These are phyloP conservation scores for Aselliscus stoliczkanus DNA, from an alignment of 2,797 vertebrate species.

Conservation along the genomic window DNA sequence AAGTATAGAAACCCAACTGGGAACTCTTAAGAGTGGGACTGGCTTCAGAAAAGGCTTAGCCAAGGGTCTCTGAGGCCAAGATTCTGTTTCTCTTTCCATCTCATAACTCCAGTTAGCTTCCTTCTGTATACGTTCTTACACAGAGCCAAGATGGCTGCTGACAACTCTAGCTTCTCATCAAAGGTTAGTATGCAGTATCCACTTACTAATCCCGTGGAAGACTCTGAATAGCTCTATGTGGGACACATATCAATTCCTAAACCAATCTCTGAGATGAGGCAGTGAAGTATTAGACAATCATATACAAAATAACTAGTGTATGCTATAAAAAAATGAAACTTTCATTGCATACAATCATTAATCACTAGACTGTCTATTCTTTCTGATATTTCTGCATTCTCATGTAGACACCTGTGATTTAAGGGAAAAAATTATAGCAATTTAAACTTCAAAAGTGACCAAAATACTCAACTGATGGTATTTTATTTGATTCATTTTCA, in stretches of 20 bases:
- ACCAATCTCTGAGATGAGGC: background rate
- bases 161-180: background rate
- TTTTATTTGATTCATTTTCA: constrained; percentile 56
- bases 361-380: background rate
- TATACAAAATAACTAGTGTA: background rate
- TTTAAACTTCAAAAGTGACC: background rate
- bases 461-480: background rate
- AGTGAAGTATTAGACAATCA: fast-evolving
- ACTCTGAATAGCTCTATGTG: background rate
- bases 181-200: background rate
- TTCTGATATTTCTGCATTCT: background rate
- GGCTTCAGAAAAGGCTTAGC: background rate
- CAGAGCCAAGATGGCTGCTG: background rate
- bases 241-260: background rate
- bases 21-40: background rate
- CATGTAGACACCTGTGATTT: background rate
- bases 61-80: background rate
- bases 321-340: background rate
- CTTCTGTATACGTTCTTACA: background rate
- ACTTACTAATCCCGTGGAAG: background rate
- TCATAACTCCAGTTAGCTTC: background rate
- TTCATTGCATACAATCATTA: background rate
- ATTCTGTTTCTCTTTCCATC: background rate
- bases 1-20: background rate
- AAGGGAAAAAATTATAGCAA: background rate